Base-by-base conservation (phyloP, 1,140 invertebrate species). In the Aphidius ervi region DNA sequence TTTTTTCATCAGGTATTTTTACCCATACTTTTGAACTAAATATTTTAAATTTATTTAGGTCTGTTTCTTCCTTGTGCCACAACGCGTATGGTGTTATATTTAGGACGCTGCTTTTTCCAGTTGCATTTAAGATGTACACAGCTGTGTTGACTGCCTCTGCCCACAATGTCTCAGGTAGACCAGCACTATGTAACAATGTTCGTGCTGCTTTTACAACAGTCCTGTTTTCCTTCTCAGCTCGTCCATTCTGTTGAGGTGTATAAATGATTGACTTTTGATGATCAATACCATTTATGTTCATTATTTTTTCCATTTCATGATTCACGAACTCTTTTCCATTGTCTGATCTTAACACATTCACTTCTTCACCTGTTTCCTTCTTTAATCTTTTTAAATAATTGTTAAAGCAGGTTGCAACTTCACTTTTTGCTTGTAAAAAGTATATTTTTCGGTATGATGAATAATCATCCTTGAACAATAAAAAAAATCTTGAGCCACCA, bases 91-190 rank as follows among this genome's bases (percentile, higher is more conserved):
- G 52, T 16, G 37, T 9, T 42, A 9, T 9, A n/a, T 39, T 39
- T 41, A 1, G 10, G 16, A 9, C 4, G 5, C 37, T 16, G 6
- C 23, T 31, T 31, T 10, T 55, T 23, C 43, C 43, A 20, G 45
- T 61, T 6, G 46, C 40, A 31, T 61, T 61, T 1, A 56, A 20
- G 1, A 74, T 56, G 52, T 75, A 71, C 8, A 61, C 63, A 1
- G 73, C 73, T 9, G 74, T 80, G 46, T 67, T 61, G 23, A 79
- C 66, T n/a, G 80, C 78, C 70, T 82, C 78, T 5, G 71, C 73
- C 79, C 77, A 83, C 31, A 78, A 68, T 2, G 59, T 46, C 47
- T 71, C 59, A 40, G 68, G 64, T 43, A 82, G 50, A n/a, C 72
- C 56, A 41, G 68, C 61, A 39, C 66, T 62, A 46, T 64, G 40